These are phyloP conservation scores for Apodemia mormo DNA, from an alignment of 2,888 invertebrate species.

Conservation along the genomic window DNA sequence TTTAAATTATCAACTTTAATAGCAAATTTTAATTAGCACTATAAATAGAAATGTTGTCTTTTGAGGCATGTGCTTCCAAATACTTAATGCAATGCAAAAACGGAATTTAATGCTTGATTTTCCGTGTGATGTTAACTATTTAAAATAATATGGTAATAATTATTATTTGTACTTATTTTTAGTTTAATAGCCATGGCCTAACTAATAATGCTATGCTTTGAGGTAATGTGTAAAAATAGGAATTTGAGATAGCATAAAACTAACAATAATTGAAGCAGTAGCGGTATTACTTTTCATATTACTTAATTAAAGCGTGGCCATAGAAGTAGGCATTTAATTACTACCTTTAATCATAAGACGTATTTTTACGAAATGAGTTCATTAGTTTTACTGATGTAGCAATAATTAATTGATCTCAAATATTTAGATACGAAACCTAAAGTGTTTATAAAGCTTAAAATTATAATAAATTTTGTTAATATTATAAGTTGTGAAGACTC, in stretches of 20 bases:
- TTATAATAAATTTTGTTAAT: background rate
- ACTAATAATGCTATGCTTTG: constrained; percentile 26
- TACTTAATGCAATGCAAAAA: constrained; percentile 3
- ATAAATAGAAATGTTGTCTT: background rate
- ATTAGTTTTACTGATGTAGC: constrained; percentile 16
- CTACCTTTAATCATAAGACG: constrained; percentile 2
- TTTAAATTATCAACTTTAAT: background rate
- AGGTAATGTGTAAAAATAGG: constrained; percentile 4
- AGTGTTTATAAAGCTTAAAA: constrained; percentile 10
- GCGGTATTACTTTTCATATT: background rate
- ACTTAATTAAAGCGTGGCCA: constrained; percentile 11
- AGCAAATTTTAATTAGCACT: constrained; percentile 6
- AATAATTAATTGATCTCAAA: constrained; percentile 11
- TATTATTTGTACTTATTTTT: constrained; percentile 17
- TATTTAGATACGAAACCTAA: background rate
- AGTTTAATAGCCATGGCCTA: constrained; percentile 33
- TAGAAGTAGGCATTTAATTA: constrained; percentile 14
- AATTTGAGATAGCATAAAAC: background rate
- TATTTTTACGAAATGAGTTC: constrained; percentile 14
- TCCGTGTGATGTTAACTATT: constrained; percentile 16
- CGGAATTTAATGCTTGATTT: constrained; percentile 3
- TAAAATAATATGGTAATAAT: background rate
- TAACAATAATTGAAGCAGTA: background rate
- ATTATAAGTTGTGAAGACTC: background rate
- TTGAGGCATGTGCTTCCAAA: constrained; percentile 14